Base-by-base conservation (phyloP, 2,888 invertebrate species). In the Callyntrura sp. region DNA sequence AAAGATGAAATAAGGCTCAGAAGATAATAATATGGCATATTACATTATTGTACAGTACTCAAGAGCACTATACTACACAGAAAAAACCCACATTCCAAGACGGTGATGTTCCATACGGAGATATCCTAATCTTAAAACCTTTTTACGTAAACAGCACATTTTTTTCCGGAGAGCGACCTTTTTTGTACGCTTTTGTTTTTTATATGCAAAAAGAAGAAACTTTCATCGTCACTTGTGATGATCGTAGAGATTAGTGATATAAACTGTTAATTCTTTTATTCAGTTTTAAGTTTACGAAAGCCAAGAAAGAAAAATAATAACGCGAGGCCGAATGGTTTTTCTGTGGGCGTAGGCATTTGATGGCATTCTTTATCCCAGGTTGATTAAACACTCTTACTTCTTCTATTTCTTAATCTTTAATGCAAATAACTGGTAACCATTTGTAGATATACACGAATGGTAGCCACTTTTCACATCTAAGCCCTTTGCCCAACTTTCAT, bases 201-300 rank as follows among this genome's bases (percentile, higher is more conserved):
- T 76, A 6, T 35, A 35, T 35, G 35, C 55, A 55, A 51, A 43
- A 5, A 70, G 35, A 55, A 78, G 11, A 48, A 78, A 78, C 78
- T 78, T 78, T 78, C 35, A 14, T 78, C 73, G 25, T 76, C 51
- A 76, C 5, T 76, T 20, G 4, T 57, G 17, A 4, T 57, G 17
- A 25, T 76, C n/a, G 76, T 51, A 12, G 78, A 78, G 51, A 55
- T 78, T 78, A 78, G 14, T 14, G 51, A 73, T 45, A 73, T 45
- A 73, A 76, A 51, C 78, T 76, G 73, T 48, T 76, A 76, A 76
- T 76, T 78, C 78, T 78, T 55, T 35, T 68, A n/a, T 25, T 65
- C 25, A 0, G 48, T 70, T 70, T 17, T 28, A 78, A 78, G 28
- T 28, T 25, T 23, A 35, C 55, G 35, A 78, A 55, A 55, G 35